Evolutionary conservation across 53 echinoderm and acorn worm genomes (phyloP).

Genomic region (Holothuria scabra): DNA sequence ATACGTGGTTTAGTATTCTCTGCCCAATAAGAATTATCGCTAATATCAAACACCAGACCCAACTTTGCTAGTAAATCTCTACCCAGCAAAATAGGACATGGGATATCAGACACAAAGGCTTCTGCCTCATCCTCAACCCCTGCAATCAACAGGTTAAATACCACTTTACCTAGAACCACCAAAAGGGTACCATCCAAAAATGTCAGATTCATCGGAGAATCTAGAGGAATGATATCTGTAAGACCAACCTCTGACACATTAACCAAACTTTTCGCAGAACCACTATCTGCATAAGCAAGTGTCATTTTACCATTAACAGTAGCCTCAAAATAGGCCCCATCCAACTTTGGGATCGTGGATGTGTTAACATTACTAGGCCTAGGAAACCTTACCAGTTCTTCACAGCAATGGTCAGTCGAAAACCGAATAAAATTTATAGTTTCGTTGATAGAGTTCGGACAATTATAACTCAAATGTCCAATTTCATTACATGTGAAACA

Average conservation of each 20-base stretch:
- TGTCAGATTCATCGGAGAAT: neutral
- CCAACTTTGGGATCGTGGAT: slow-evolving; percentile 12
- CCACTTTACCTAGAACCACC: neutral
- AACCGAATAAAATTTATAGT: slow-evolving; percentile 9
- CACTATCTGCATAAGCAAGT: no score
- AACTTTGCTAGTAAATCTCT: no score
- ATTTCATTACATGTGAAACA: no score
- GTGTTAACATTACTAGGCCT: neutral
- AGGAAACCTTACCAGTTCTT: slow-evolving; percentile 2
- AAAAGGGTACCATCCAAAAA: slow-evolving; percentile 20
- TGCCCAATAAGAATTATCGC: no score
- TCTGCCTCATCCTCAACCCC: no score
- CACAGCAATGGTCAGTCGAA: neutral
- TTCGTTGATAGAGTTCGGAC: neutral
- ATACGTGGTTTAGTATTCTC: no score
- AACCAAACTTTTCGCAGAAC: slow-evolving; percentile 13
- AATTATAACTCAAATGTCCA: no score
- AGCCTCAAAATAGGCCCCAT: slow-evolving; percentile 42
- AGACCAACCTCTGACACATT: slow-evolving; percentile 4
- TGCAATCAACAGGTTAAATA: no score
- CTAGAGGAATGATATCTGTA: neutral
- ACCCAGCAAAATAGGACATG: no score
- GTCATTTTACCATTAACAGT: no score
- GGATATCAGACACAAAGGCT: no score
- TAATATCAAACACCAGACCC: no score